Evolutionary conservation across 2,113 vertebrate genomes (phyloP), one percentile per base, ranked within the genome.

Genomic region (Heliornis fulica): DNA sequence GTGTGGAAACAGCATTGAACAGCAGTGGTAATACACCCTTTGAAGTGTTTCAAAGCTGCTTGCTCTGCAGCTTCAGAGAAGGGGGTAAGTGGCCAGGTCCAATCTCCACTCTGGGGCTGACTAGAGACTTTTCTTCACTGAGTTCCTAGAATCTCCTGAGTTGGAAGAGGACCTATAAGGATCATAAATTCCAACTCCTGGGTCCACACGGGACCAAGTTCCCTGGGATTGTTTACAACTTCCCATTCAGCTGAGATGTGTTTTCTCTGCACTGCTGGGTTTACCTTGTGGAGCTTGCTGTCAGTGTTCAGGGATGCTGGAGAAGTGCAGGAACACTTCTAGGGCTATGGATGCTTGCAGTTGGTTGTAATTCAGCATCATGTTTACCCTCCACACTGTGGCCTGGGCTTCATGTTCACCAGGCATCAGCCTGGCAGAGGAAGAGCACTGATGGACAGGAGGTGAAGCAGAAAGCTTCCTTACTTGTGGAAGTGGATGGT

Each of bases 281-380:
- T 70, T 51, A 36, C 43, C 38, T 53, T 34, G 26, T 64, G 4
- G 29, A 19, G 50, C n/a, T 23, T 31, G 6, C 48, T 75, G 15
- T 32, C 36, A 45, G 53, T 7, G 22, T 15, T 61, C 21, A 4
- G 15, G 45, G 46, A 53, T 34, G 23, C 57, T 4, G 11, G 1
- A 48, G 4, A 1, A 7, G 7, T 41, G 10, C 20, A 26, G 68
- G n/a, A n/a, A n/a, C n/a, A n/a, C n/a, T n/a, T n/a, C n/a, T n/a
- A n/a, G n/a, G 26, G 31, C 14, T 4, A 1, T 5, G 5, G 12
- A 15, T 64, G 61, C 28, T 31, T 48, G 1, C 5, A 11, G n/a
- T 38, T 41, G 36, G 5, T 36, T 32, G 3, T 20, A 56, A 20
- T 4, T 61, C 60, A 5, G 3, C 25, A 4, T 14, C 2, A 2